Base-by-base conservation (phyloP, 2,888 invertebrate genomes). In the Eupsilia transversa region DNA sequence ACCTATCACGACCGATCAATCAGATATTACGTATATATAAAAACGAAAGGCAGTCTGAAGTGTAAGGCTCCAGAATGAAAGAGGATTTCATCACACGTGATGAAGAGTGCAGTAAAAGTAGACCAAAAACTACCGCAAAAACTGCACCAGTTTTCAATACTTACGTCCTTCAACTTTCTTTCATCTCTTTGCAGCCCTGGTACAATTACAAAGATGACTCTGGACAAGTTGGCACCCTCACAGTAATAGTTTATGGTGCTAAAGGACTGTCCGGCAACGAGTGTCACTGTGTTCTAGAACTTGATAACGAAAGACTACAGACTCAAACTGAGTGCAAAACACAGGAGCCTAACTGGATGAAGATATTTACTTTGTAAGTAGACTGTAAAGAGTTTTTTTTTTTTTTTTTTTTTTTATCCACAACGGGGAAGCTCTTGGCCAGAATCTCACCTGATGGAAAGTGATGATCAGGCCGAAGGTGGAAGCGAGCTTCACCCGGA, bases 241-340 rank as follows among this genome's bases (percentile, higher is more conserved):
- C 98, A 0, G 98, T 99, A 0, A 99, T 99, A 96, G 99, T 99
- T 0, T 98, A 97, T 90, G 97, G 97, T 57, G 98, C 98, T 0
- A 97, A 97, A 65, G 99, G 99, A 7, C 96, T 99, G 54, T 97
- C 98, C 0, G 97, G 98, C 0, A 98, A 98, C 3, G 99, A 99
- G 92, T 99, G 99, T 4, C 99, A 99, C 93, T 99, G 99, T 94
- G 98, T 99, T 2, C 93, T 99, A 20, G 99, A 99, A 93, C 96
- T 99, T 77, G 98, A 98, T 63, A 99, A 99, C 92, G 97, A 99
- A 41, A 97, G 99, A 63, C 96, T 99, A 23, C 99, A 99, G 94
- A 99, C 99, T 0, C 99, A 99, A 93, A 99, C 99, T 0, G 99
- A 99, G 93, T 98, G 98, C 92, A 99, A 99, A 95, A 99, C 99